Evolutionary conservation across 2,797 vertebrate species (phyloP).

Genomic region (Phalloptychus januarius): DNA sequence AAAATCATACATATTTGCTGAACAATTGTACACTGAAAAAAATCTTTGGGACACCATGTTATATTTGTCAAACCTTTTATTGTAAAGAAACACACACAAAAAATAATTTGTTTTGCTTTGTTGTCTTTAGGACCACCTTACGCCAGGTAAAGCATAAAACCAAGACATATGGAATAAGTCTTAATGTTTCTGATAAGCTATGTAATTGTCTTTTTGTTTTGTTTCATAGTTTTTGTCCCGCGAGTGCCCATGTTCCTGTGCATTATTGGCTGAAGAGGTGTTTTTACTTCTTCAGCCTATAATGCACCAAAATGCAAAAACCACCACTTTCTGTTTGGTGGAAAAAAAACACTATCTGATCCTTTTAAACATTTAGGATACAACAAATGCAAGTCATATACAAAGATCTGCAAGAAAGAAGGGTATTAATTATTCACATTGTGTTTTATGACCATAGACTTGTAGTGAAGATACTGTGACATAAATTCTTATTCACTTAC

Average conservation of each 20-base stretch:
- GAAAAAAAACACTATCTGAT: neutral
- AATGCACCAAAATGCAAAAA: neutral
- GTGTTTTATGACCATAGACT: slow-evolving; percentile 28
- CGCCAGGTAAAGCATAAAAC: neutral
- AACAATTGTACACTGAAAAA: neutral
- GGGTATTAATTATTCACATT: slow-evolving; percentile 13
- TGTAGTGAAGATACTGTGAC: slow-evolving; percentile 53
- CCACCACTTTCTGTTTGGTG: neutral
- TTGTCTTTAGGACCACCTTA: too few species aligned
- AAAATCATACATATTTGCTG: neutral
- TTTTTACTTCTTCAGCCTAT: too few species aligned
- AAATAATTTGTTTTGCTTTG: neutral
- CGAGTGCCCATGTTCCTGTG: neutral
- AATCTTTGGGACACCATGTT: neutral
- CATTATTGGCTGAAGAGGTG: neutral
- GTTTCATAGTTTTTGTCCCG: neutral
- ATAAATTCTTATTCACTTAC: slow-evolving; percentile 11
- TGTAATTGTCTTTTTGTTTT: too few species aligned
- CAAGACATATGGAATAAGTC: neutral
- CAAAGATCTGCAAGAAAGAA: slow-evolving; percentile 6
- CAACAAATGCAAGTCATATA: slow-evolving; percentile 11
- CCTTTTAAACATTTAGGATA: slow-evolving; percentile 24
- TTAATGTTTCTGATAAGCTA: neutral
- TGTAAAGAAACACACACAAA: neutral
- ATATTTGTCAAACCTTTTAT: neutral